Conservation (phyloP, 2,888 invertebrate genomes). For the Orchesellides sinensis region DNA sequence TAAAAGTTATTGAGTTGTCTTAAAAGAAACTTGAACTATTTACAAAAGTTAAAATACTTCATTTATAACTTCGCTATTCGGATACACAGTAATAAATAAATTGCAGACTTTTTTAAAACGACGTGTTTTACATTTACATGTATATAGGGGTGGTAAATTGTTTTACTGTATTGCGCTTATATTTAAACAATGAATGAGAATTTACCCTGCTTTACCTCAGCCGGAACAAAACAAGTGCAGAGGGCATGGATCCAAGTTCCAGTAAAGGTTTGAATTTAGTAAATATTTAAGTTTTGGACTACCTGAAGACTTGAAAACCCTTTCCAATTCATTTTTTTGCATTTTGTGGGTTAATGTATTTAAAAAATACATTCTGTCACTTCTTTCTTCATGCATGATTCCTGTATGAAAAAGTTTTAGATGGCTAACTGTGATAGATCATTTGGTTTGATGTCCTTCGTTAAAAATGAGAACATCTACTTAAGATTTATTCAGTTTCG, state of each 20-base stretch:
- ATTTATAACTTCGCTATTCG: not conserved
- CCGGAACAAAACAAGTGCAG: constrained; percentile 23
- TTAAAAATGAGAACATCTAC: not conserved
- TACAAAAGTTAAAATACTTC: not conserved
- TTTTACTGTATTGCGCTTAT: too few species aligned
- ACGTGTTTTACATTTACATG: not conserved
- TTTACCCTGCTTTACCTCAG: not conserved
- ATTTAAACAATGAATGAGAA: not conserved
- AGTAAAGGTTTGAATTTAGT: too few species aligned
- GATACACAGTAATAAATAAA: not conserved
- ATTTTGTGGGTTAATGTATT: not conserved
- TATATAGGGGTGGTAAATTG: too few species aligned
- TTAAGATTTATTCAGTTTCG: not conserved
- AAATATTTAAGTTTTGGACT: not conserved
- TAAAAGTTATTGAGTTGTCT: not conserved
- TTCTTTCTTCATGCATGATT: constrained; percentile 41
- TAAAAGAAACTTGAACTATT: not conserved
- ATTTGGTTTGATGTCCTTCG: constrained; percentile 47
- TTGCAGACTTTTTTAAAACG: not conserved
- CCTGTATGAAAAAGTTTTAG: not conserved
- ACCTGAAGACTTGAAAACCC: not conserved
- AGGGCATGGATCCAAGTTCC: constrained; percentile 39
- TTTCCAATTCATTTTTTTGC: not conserved
- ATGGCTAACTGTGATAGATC: constrained; percentile 27
- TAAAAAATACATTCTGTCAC: constrained; percentile 3